A percentile compares a stretch with the other conserved stretches of the same genome.
These are phyloP conservation scores for Brenthis daphne DNA, from an alignment of 2,888 invertebrate species.

Conservation along the genomic window DNA sequence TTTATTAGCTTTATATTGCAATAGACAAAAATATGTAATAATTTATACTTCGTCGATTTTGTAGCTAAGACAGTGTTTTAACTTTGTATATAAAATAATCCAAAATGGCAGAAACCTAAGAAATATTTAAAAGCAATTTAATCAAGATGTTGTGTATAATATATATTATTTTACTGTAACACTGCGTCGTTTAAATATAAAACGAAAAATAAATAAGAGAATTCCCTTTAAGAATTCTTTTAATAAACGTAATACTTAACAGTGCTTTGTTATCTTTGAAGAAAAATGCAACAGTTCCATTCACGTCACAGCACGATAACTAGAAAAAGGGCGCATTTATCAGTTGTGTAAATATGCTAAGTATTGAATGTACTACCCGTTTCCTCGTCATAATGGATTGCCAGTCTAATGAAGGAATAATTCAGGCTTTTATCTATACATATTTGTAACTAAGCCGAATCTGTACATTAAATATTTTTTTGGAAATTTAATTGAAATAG, in stretches of 20 bases:
- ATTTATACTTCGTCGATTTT: too few relatives aligned
- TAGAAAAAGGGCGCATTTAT: conserved; percentile 73
- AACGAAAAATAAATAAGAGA: neutral
- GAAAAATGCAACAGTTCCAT: conserved; percentile 72
- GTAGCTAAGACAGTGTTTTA: too few relatives aligned
- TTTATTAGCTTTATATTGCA: conserved; percentile 28
- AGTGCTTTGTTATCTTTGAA: conserved; percentile 52
- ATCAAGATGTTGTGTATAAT: neutral
- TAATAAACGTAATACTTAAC: conserved; percentile 32
- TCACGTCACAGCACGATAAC: conserved; percentile 62
- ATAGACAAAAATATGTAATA: neutral
- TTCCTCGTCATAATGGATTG: conserved; percentile 67
- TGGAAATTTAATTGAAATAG: too few relatives aligned
- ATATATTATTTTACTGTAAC: conserved; percentile 10
- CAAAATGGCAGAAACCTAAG: too few relatives aligned
- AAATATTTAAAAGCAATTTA: neutral
- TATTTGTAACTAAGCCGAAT: too few relatives aligned
- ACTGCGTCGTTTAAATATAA: neutral
- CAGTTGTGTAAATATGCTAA: conserved; percentile 74
- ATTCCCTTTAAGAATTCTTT: conserved; percentile 23
- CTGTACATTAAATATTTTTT: too few relatives aligned
- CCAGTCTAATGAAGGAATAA: conserved; percentile 74
- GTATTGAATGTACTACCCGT: conserved; percentile 59
- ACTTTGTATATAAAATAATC: too few relatives aligned
- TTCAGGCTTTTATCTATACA: neutral